A percentile compares a stretch with the other conserved stretches of the same genome.
phyloP scores from a whole-genome alignment of 2,113 vertebrate species.

The Cichladusa arquata region DNA sequence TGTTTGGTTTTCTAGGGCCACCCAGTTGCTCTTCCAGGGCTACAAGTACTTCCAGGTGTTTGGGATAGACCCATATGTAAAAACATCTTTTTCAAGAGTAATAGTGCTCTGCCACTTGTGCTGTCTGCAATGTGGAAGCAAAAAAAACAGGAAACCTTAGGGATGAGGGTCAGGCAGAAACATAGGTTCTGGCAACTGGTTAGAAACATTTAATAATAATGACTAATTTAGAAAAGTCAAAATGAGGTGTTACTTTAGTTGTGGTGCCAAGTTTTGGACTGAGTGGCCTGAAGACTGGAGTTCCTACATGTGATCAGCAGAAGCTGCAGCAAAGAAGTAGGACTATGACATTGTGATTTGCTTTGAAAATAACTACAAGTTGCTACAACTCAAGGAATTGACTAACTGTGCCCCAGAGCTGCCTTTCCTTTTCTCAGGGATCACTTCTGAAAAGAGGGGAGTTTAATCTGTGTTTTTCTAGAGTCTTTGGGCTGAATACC shows the following conservation, averaged over 20 bases:
- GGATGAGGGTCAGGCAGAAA: not conserved
- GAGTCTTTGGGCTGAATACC: not conserved
- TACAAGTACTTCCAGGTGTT: slow-evolving; percentile 47
- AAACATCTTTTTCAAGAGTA: slow-evolving; percentile 3
- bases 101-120: not conserved
- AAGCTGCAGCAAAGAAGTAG: not conserved
- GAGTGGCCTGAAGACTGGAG: not conserved
- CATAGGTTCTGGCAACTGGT: not conserved
- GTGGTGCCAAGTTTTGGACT: not conserved
- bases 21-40: not conserved
- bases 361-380: not conserved
- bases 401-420: not conserved
- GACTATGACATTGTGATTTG: not conserved
- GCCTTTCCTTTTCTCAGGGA: not conserved
- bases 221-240: not conserved
- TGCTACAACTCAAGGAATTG: not conserved
- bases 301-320: not conserved
- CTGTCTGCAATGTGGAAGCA: not conserved
- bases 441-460: not conserved
- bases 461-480: not conserved
- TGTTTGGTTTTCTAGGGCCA: slow-evolving; percentile 15
- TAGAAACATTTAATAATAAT: not conserved
- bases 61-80: slow-evolving; percentile 16
- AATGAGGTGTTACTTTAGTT: not conserved
- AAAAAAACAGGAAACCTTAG: not conserved